A percentile compares a stretch with the other conserved stretches of the same genome.
These are phyloP conservation scores for Hoplias malabaricus DNA, from an alignment of 2,113 vertebrate genomes.

Conservation along the genomic window DNA sequence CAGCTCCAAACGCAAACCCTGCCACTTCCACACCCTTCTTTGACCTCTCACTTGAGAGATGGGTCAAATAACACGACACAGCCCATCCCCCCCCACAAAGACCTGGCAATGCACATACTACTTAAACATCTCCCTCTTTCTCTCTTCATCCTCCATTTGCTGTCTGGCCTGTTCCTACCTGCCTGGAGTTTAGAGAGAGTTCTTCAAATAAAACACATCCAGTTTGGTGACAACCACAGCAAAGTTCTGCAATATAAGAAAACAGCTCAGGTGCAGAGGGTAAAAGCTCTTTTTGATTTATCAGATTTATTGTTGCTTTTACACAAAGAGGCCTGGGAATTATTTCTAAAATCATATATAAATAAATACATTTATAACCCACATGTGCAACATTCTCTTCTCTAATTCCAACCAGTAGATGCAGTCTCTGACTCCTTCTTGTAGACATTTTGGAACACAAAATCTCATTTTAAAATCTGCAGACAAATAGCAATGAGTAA, in stretches of 20 bases:
- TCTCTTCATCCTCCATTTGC: neutral
- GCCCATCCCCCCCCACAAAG: conserved; percentile 9
- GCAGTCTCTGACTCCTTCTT: too few relatives aligned
- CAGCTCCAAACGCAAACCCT: neutral
- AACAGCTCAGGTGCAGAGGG: neutral
- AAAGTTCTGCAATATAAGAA: neutral
- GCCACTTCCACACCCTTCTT: neutral
- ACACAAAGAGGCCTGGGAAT: neutral
- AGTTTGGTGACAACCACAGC: neutral
- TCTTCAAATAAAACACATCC: neutral
- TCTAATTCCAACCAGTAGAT: too few relatives aligned
- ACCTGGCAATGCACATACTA: conserved; percentile 12
- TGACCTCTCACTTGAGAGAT: neutral
- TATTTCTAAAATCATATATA: too few relatives aligned
- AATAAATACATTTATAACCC: too few relatives aligned
- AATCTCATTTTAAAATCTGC: neutral
- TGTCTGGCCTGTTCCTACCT: conserved; percentile 44
- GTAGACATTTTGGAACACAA: neutral
- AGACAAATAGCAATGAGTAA: neutral
- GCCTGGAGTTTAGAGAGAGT: conserved; percentile 46
- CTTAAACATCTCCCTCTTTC: conserved; percentile 28
- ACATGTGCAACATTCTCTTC: too few relatives aligned
- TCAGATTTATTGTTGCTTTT: neutral
- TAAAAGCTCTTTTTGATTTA: neutral
- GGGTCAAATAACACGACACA: neutral